Percentiles rank a stretch among this genome's conserved stretches.
Conservation (phyloP, 2,888 invertebrate species). For the Phania funesta region DNA sequence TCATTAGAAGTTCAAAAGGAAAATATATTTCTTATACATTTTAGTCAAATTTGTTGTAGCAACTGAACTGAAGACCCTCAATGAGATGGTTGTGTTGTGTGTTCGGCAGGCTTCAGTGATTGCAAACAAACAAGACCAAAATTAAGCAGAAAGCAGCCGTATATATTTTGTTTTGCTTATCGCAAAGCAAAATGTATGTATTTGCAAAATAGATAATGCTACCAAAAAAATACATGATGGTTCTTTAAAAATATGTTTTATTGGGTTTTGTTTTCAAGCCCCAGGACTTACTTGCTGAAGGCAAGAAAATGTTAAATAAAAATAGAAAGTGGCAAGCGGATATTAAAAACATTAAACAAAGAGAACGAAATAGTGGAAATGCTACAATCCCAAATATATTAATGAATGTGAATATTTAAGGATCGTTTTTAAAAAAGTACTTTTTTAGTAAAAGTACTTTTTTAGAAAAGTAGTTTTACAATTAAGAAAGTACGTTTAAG, state of each 20-base stretch:
- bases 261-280: too few relatives aligned
- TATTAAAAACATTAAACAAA: too few relatives aligned
- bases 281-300: too few relatives aligned
- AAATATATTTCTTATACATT: conserved; percentile 9
- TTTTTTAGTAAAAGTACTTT: not conserved
- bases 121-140: not conserved
- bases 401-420: not conserved
- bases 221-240: too few relatives aligned
- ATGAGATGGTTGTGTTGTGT: not conserved
- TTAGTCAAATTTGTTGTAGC: not conserved
- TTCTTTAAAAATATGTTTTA: too few relatives aligned
- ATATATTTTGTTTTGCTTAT: conserved; percentile 43
- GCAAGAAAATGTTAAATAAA: too few relatives aligned
- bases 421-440: not conserved
- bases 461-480: too few relatives aligned
- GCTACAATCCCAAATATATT: too few relatives aligned
- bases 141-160: not conserved
- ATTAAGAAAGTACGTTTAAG: too few relatives aligned
- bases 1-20: not conserved
- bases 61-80: not conserved
- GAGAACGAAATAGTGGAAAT: too few relatives aligned
- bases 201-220: not conserved
- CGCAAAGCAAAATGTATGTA: conserved; percentile 33
- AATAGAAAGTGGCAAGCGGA: too few relatives aligned
- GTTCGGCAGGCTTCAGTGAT: not conserved